These are phyloP conservation scores for Orientallactaga sibirica DNA, from an alignment of 2,797 vertebrate genomes.

Conservation along the genomic window DNA sequence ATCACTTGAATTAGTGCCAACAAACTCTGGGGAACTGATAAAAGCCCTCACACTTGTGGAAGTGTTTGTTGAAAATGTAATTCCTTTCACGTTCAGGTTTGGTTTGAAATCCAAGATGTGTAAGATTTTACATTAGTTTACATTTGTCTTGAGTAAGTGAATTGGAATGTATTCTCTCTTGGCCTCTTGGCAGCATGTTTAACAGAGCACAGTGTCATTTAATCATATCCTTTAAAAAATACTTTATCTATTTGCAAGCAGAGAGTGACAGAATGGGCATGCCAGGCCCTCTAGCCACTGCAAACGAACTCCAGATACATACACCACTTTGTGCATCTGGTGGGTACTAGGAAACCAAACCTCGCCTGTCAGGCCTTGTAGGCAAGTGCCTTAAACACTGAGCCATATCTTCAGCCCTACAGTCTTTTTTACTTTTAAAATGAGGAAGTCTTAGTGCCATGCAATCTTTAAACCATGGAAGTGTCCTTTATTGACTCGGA, in stretches of 20 bases:
- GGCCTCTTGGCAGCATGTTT: neutral
- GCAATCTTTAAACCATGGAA: neutral
- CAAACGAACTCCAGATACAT: no score
- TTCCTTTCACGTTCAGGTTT: neutral
- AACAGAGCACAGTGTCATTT: neutral
- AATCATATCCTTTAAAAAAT: conserved; percentile 2
- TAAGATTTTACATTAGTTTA: conserved; percentile 35
- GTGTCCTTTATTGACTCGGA: neutral
- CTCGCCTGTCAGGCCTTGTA: no score
- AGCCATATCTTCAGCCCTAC: neutral
- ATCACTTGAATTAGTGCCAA: conserved; percentile 53
- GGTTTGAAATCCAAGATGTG: conserved; percentile 41
- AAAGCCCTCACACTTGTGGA: neutral
- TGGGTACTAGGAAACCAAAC: no score
- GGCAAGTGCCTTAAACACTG: neutral
- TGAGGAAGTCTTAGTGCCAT: neutral
- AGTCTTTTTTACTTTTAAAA: neutral
- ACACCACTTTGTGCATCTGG: no score
- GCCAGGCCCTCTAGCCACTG: no score
- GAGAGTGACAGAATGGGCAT: no score
- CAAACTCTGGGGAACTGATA: neutral
- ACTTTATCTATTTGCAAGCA: no score
- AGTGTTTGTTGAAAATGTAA: neutral
- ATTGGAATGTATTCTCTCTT: conserved; percentile 34
- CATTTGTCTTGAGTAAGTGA: conserved; percentile 37